These are phyloP conservation scores for Epizoanthus illoricatus DNA, from an alignment of 92 coral and sea anemone genomes.

Conservation along the genomic window DNA sequence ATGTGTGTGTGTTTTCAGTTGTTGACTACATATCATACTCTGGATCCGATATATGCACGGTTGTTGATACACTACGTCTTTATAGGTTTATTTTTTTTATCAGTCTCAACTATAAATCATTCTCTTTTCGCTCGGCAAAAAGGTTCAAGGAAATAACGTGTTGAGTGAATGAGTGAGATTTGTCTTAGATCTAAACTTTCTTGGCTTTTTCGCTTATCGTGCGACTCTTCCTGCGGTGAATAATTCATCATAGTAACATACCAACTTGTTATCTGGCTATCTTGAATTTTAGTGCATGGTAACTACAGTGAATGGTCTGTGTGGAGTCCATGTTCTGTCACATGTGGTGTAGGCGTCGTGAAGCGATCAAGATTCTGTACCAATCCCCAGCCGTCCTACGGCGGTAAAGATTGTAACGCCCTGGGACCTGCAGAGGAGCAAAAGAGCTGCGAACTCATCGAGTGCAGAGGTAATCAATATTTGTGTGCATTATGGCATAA, in stretches of 20 bases:
- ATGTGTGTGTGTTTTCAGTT: no score
- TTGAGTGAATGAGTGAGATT: no score
- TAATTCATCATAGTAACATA: not conserved
- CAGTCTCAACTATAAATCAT: not conserved
- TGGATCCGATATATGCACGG: no score
- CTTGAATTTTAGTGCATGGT: constrained; percentile 62
- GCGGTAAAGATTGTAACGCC: constrained; percentile 87
- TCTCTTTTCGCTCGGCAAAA: no score
- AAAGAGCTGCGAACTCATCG: constrained; percentile 92
- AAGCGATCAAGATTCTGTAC: constrained; percentile 86
- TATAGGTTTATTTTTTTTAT: no score
- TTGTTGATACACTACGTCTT: no score
- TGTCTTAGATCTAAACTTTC: not conserved
- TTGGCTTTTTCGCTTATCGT: not conserved
- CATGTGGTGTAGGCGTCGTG: constrained; percentile 93
- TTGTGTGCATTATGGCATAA: no score
- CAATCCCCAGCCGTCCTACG: constrained; percentile 86
- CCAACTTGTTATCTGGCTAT: not conserved
- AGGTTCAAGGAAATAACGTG: no score
- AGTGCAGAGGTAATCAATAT: constrained; percentile 74
- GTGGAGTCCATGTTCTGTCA: constrained; percentile 97
- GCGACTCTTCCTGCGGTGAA: not conserved
- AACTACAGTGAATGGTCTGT: constrained; percentile 95
- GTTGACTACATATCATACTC: not conserved
- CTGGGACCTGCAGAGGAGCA: constrained; percentile 91